These are phyloP conservation scores for Halocynthia roretzi DNA, from an alignment of 23 tunicate genomes.

Conservation along the genomic window DNA sequence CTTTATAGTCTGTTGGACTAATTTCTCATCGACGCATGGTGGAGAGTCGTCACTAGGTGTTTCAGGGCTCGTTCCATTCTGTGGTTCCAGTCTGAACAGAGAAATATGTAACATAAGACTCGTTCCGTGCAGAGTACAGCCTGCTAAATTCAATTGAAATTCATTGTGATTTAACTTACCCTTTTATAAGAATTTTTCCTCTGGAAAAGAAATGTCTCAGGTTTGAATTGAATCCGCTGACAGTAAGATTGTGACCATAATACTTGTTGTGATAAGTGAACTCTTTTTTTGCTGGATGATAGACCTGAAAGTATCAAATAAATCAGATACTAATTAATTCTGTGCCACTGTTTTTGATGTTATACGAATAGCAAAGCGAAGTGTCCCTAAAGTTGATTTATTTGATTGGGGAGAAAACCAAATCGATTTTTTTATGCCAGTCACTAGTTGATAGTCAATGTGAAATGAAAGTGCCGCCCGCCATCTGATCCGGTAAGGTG, in stretches of 20 bases:
- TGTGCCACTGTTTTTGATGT: no score
- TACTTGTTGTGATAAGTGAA: constrained; percentile 64
- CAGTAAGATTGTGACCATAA: constrained; percentile 63
- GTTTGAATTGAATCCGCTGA: constrained; percentile 54
- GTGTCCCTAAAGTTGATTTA: no score
- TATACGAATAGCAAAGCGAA: background rate
- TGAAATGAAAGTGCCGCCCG: no score
- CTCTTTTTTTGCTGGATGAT: constrained; percentile 27
- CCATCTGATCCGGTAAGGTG: no score
- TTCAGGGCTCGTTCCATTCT: no score
- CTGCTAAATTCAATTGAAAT: no score
- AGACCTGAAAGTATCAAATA: constrained; percentile 53
- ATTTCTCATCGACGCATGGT: constrained; percentile 3
- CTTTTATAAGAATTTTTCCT: constrained; percentile 24
- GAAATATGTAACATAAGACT: constrained; percentile 20
- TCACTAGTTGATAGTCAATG: no score
- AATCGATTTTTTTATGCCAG: no score
- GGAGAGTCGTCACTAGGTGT: no score
- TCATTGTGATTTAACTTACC: constrained; percentile 17
- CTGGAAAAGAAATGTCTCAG: constrained; percentile 67
- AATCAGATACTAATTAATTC: background rate
- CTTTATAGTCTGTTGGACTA: constrained; percentile 1
- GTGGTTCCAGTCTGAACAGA: constrained; percentile 7
- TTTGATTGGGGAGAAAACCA: no score
- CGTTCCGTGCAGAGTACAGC: no score